phyloP scores from a whole-genome alignment of 2,113 vertebrate genomes.

The Pipra filicauda region DNA sequence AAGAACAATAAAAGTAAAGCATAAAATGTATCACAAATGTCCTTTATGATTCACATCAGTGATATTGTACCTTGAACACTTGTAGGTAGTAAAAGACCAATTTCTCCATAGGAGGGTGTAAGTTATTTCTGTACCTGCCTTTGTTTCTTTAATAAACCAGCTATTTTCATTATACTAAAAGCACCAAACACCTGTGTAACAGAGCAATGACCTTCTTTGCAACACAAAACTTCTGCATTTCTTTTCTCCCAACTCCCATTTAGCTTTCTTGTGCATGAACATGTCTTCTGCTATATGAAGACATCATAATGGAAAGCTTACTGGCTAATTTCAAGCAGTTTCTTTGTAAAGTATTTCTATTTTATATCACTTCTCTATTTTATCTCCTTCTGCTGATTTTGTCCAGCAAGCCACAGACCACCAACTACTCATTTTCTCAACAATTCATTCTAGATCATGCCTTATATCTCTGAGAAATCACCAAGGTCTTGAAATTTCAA shows the following conservation, averaged over 20 bases:
- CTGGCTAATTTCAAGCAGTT: neutral
- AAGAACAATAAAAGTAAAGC: neutral
- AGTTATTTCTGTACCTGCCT: neutral
- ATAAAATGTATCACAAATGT: neutral
- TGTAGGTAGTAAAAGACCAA: neutral
- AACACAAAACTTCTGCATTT: neutral
- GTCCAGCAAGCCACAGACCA: neutral
- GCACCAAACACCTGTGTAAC: neutral
- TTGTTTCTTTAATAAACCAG: neutral
- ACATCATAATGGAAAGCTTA: neutral
- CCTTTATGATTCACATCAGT: neutral
- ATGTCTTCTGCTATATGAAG: neutral
- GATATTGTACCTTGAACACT: neutral
- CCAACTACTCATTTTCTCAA: neutral
- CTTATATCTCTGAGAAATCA: neutral
- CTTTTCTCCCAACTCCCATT: neutral
- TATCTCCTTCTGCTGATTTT: neutral
- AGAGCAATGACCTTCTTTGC: neutral
- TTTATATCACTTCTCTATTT: neutral
- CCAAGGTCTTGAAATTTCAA: neutral
- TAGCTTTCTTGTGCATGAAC: neutral
- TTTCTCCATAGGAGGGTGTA: neutral
- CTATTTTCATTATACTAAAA: neutral
- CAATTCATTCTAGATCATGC: neutral
- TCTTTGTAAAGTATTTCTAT: neutral